Base-by-base conservation (phyloP, 2,888 invertebrate species). In the Agrotis exclamationis region DNA sequence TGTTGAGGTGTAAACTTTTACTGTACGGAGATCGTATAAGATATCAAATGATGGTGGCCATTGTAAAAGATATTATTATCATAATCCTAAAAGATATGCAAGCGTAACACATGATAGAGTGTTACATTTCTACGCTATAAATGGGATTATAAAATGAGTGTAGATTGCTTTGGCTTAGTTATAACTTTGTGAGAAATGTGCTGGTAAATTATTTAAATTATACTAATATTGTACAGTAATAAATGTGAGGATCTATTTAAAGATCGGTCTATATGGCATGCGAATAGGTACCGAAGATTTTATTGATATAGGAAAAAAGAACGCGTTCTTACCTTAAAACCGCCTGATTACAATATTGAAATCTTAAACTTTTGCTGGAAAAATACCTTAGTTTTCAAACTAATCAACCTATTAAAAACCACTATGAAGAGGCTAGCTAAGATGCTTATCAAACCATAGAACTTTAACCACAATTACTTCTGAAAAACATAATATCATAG, bases 1-100 rank as follows among this genome's bases (percentile, higher is more conserved):
- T 73, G 58, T 39, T 69, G 63, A 79, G 81, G 83, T 86, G 76
- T 87, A 77, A 88, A 84, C 74, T 86, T 82, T 83, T 86, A 85
- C 70, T 56, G 63, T 77, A 56, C 44, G 22, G 44, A 51, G 54
- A 70, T 85, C 85, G 70, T 85, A 86, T 86, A 86, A 69, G 70
- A 75, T 74, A 74, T 69, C 50, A 56, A 75, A 70, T 50, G 54
- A 72, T 70, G 67, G 53, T 62, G 60, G 39, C 33, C 54, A 70
- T 84, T 79, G 74, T 84, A 84, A 85, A 81, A 78, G 7, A 70
- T 63, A 81, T 76, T 78, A 78, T 70, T 70, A 74, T 57, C 22
- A 65, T 81, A 79, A 85, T 76, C 76, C 63, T 64, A 63, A 82
- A 79, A 82, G 68, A 59, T 79, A 79, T 64, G 63, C 65, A 66